Evolutionary conservation across 2,113 vertebrate species (phyloP), one percentile per base, ranked within the genome.

Genomic region (Pelobates fuscus): DNA sequence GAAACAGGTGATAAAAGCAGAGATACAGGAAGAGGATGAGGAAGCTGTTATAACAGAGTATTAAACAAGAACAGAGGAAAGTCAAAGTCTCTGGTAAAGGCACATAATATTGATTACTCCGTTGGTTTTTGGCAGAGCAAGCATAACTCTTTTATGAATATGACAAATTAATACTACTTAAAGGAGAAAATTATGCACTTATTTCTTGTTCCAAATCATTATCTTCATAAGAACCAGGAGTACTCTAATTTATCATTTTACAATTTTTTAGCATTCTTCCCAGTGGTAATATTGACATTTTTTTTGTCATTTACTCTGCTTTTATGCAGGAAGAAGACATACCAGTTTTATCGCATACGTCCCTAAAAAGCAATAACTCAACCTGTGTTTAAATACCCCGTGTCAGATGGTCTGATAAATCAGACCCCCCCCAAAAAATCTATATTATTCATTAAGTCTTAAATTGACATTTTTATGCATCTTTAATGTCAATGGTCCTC

Each of bases 181-280:
- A 23, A 66, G 63, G 24, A 25, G 71, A 74, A 66, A 74, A 58
- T 58, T 37, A 55, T 30, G 32, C 61, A 52, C 44, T 73, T 64
- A 64, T 64, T 73, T 73, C 60, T 46, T 65, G 60, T 66, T 74
- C 52, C 71, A 74, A 58, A 74, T 66, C 49, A 74, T 74, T 66
- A 74, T 74, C 27, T 74, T 66, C 64, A 21, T 30, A 66, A 66
- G 24, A 74, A 41, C 20, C 6, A 24, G 20, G 17, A 74, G 64
- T 27, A 49, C 64, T 43, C 21, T 44, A 29, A 74, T 74, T 74
- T 49, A 57, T 74, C 52, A 74, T 14, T 58, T 54, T 25, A 43
- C 12, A 21, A 65, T 6, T 30, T 14, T 61, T 27, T 26, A 37
- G 52, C 67, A n/a, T 57, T 69, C 21, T 57, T 32, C 1, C 4